phyloP scores from a whole-genome alignment of 2,797 vertebrate species.

The Sternarchorhynchus goeldii region DNA sequence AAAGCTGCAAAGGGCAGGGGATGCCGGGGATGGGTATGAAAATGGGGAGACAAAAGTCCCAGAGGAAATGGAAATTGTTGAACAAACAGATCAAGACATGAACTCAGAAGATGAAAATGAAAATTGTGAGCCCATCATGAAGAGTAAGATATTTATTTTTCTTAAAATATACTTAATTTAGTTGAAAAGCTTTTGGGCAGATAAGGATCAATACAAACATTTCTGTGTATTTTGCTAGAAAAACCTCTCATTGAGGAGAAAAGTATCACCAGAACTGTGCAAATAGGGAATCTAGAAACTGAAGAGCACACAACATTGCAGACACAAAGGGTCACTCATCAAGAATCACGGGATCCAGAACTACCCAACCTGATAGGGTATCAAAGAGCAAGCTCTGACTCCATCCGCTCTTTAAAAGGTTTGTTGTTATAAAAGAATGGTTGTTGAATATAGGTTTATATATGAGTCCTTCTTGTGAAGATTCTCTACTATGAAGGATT shows the following conservation, averaged over 20 bases:
- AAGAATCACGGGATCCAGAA: background rate
- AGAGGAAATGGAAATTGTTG: slow-evolving; percentile 59
- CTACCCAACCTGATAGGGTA: background rate
- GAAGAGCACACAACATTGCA: background rate
- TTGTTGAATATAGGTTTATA: background rate
- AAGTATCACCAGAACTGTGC: background rate
- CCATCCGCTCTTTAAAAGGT: slow-evolving; percentile 24
- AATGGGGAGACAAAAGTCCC: slow-evolving; percentile 53
- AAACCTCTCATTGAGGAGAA: slow-evolving; percentile 4
- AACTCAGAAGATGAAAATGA: slow-evolving; percentile 34
- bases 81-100: slow-evolving; percentile 53
- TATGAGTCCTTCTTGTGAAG: background rate
- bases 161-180: background rate
- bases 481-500: background rate
- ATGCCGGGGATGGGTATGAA: background rate
- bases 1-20: slow-evolving; percentile 15
- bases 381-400: background rate
- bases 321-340: background rate
- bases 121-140: slow-evolving; percentile 14
- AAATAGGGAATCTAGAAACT: background rate
- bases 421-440: slow-evolving; percentile 5
- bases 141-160: background rate
- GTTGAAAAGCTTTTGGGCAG: background rate
- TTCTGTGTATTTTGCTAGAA: slow-evolving; percentile 21
- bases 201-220: background rate